Percentiles rank a stretch among this genome's conserved stretches.
These are phyloP conservation scores for Dunckerocampus dactyliophorus DNA, from an alignment of 2,113 vertebrate species.

Conservation along the genomic window DNA sequence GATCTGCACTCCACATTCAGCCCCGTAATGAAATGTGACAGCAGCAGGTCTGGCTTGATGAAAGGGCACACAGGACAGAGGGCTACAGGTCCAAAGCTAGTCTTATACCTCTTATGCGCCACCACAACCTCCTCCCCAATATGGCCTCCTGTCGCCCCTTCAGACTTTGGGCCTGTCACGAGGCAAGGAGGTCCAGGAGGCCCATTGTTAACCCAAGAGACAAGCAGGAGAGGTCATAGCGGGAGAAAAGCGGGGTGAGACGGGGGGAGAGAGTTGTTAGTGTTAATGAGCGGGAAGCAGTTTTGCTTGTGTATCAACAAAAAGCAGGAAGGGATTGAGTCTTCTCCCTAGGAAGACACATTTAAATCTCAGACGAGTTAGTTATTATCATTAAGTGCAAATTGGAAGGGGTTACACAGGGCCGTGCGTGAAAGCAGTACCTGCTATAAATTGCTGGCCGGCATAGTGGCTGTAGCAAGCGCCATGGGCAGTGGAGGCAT, in stretches of 20 bases:
- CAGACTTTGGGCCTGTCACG: slow-evolving; percentile 52
- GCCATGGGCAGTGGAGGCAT: slow-evolving; percentile 81
- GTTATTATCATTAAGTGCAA: slow-evolving; percentile 5
- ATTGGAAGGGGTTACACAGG: slow-evolving; percentile 9
- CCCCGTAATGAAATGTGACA: slow-evolving; percentile 65
- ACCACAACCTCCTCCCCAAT: slow-evolving; percentile 11
- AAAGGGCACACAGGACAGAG: slow-evolving; percentile 43
- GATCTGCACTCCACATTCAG: slow-evolving; percentile 59
- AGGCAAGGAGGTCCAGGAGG: slow-evolving; percentile 43
- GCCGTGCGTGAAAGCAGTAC: slow-evolving; percentile 65
- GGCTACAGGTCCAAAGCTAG: slow-evolving; percentile 27
- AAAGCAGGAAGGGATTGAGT: slow-evolving; percentile 27
- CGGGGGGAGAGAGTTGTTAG: slow-evolving; percentile 19
- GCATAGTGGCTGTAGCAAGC: slow-evolving; percentile 83
- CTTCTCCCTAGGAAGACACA: neutral
- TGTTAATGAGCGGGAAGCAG: slow-evolving; percentile 56
- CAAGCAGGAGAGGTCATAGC: slow-evolving; percentile 37
- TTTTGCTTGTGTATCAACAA: slow-evolving; percentile 44
- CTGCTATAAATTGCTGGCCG: slow-evolving; percentile 86
- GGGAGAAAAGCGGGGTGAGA: slow-evolving; percentile 35
- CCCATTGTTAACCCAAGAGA: slow-evolving; percentile 59
- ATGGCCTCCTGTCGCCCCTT: slow-evolving; percentile 36
- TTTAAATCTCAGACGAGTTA: neutral
- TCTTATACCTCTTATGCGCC: slow-evolving; percentile 14
- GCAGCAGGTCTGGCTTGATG: slow-evolving; percentile 39